phyloP scores from a whole-genome alignment of 2,113 vertebrate genomes.

The Limanda limanda region DNA sequence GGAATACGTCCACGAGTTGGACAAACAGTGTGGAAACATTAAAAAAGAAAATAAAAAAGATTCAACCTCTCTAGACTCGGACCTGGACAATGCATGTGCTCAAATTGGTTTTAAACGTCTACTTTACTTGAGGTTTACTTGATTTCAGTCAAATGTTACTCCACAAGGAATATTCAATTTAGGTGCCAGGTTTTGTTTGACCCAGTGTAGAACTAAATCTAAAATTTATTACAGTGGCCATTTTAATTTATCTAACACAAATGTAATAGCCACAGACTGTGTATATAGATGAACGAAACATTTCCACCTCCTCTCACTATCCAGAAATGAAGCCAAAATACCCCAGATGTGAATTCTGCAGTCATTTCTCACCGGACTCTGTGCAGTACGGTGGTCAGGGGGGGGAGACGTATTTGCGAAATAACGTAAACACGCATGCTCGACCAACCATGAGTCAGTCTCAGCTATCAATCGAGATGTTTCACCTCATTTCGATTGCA shows the following conservation, averaged over 20 bases:
- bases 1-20: constrained; percentile 59
- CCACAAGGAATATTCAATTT: constrained; percentile 1
- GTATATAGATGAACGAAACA: neutral
- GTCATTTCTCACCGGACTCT: no score
- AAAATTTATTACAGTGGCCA: constrained; percentile 5
- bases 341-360: no score
- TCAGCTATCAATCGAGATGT: no score
- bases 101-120: neutral
- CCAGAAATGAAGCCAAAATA: neutral
- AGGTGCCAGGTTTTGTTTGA: neutral
- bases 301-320: neutral
- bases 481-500: no score
- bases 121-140: constrained; percentile 32
- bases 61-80: constrained; percentile 26
- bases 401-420: no score
- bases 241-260: constrained; percentile 17
- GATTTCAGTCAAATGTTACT: constrained; percentile 14
- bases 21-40: constrained; percentile 64
- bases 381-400: no score
- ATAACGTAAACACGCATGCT: no score
- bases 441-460: no score
- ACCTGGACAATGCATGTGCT: constrained; percentile 30
- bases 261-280: neutral
- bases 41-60: neutral
- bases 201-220: neutral